phyloP scores from a whole-genome alignment of 92 coral and sea anemone genomes.

The Palythoa heliodiscus region DNA sequence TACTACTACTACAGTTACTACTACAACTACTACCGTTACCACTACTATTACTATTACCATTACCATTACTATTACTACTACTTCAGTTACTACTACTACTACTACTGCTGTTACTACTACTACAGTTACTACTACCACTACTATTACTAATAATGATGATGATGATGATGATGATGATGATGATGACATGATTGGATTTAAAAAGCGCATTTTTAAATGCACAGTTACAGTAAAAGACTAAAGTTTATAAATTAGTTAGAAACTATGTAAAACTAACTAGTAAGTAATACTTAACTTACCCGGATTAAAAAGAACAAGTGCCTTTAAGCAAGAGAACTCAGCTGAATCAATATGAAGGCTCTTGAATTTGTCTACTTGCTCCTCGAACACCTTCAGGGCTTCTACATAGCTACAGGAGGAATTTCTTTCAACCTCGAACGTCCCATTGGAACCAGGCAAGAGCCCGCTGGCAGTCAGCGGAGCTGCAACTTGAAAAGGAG shows the following conservation, averaged over 20 bases:
- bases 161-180: too few species aligned
- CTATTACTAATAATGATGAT: too few species aligned
- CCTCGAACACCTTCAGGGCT: slow-evolving; percentile 67
- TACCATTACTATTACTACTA: background rate
- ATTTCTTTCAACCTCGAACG: slow-evolving; percentile 42
- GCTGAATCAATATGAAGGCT: slow-evolving; percentile 94
- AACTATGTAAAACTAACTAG: too few species aligned
- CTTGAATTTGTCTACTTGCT: slow-evolving; percentile 81
- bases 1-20: too few species aligned
- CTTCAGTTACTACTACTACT: background rate
- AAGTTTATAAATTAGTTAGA: too few species aligned
- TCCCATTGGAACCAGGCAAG: slow-evolving; percentile 45
- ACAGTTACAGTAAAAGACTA: too few species aligned
- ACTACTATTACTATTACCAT: background rate
- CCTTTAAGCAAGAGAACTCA: slow-evolving; percentile 95
- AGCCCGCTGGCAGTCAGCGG: slow-evolving; percentile 70
- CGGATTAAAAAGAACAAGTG: slow-evolving; percentile 79
- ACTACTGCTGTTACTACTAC: background rate
- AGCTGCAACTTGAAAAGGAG: slow-evolving; percentile 80
- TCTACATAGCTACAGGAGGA: slow-evolving; percentile 54
- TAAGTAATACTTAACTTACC: slow-evolving; percentile 32
- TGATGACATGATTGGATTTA: too few species aligned
- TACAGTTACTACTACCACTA: background rate
- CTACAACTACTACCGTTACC: background rate
- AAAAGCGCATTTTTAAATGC: too few species aligned